Evolutionary conservation across 2,888 invertebrate species (phyloP).

Genomic region (Limnephilus lunatus): DNA sequence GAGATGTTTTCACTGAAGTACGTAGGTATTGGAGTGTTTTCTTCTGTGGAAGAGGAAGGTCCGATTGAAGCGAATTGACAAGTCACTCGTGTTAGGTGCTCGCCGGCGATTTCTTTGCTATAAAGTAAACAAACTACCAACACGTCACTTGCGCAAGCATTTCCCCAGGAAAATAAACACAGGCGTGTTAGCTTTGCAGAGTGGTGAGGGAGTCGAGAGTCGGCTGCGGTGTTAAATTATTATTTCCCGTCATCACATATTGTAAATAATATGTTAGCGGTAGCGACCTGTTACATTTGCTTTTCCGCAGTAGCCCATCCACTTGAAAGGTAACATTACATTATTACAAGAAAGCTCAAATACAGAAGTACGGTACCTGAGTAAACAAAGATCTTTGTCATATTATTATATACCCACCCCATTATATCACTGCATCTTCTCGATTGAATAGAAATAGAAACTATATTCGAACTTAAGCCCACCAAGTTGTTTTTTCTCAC

Average conservation of each 20-base stretch:
- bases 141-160: constrained; percentile 23
- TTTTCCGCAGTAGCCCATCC: no score
- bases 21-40: constrained; percentile 24
- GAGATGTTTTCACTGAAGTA: background rate
- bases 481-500: background rate
- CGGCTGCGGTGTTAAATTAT: no score
- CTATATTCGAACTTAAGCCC: background rate
- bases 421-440: no score
- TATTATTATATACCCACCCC: no score
- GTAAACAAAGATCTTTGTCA: no score
- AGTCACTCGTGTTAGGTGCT: constrained; percentile 34
- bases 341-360: no score
- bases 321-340: no score
- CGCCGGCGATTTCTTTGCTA: constrained; percentile 6
- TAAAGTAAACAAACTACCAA: constrained; percentile 24
- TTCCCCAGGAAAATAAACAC: constrained; percentile 36
- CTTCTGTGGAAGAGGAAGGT: constrained; percentile 33
- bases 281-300: no score
- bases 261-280: no score
- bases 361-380: no score
- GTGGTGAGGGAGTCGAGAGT: background rate
- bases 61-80: constrained; percentile 18
- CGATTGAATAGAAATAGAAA: no score
- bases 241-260: no score
- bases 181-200: background rate